Evolutionary conservation across 1,140 invertebrate genomes (phyloP).

Genomic region (Reticulitermes speratus): DNA sequence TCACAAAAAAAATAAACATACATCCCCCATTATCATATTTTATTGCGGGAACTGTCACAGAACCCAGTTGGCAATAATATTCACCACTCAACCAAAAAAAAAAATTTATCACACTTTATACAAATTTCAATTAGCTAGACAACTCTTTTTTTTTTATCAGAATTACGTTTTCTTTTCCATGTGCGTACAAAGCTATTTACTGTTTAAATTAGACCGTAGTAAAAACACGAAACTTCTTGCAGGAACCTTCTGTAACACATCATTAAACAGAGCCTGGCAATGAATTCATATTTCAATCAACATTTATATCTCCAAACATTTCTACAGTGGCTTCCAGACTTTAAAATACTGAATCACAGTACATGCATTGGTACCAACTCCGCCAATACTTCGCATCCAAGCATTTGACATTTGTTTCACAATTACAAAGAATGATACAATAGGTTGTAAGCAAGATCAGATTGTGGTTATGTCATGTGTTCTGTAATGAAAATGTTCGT

Average conservation of each 20-base stretch:
- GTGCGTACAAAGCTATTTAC: conserved; percentile 35
- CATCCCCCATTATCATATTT: conserved; percentile 23
- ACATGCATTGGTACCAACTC: conserved; percentile 28
- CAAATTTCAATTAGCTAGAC: conserved; percentile 34
- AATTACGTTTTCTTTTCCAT: conserved; percentile 26
- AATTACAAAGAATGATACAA: conserved; percentile 30
- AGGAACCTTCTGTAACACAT: conserved; percentile 37
- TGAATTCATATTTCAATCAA: conserved; percentile 35
- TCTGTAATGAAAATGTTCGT: conserved; percentile 29
- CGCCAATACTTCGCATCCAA: conserved; percentile 23
- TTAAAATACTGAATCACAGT: conserved; percentile 18
- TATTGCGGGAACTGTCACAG: conserved; percentile 26
- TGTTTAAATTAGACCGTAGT: conserved; percentile 38
- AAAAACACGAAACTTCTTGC: conserved; percentile 35
- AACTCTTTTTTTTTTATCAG: conserved; percentile 12
- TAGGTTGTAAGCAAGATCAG: conserved; percentile 27
- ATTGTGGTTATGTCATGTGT: not conserved
- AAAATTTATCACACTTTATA: conserved; percentile 37
- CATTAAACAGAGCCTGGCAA: conserved; percentile 40
- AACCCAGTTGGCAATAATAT: conserved; percentile 32
- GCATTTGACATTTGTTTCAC: conserved; percentile 27
- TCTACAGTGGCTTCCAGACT: conserved; percentile 27
- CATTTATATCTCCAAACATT: conserved; percentile 36
- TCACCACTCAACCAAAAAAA: conserved; percentile 34
- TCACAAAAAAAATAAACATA: conserved; percentile 26